Evolutionary conservation across 2,113 vertebrate genomes (phyloP), one percentile per base, ranked within the genome.

Genomic region (Procapra przewalskii): DNA sequence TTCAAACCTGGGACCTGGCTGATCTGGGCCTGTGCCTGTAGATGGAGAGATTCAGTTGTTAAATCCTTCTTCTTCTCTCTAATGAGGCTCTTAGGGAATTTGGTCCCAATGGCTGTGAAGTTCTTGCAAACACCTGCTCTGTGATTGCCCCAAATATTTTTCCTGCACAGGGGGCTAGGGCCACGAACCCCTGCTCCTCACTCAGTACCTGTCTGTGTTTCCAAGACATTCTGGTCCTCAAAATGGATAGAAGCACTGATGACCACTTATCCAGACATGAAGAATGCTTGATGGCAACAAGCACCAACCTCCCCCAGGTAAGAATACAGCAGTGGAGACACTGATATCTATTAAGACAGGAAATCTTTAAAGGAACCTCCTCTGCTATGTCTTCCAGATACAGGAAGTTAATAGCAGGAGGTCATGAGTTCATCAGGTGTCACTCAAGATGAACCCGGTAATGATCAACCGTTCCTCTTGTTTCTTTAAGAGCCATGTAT

Each of bases 1-100:
- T 52, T 83, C 52, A 83, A 36, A 54, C 7, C 21, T 85, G n/a
- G 21, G 23, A 57, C 67, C 52, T 62, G 23, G 45, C 36, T 59
- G 25, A 52, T 48, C 43, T 40, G 57, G 36, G 19, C 14, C 25
- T 54, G 14, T 52, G 43, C 25, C 23, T 3, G 31, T 11, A 52
- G 67, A 31, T 77, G 31, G 77, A n/a, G 33, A 79, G 40, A 60
- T 40, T 88, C 43, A 31, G 25, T 62, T 31, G 60, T 60, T 5
- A 50, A 40, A 52, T 48, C 21, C 55, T 87, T 50, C 25, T 83
- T 81, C 75, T 94, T 59, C 16, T 36, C 17, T 90, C 27, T 97
- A 97, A 97, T 60, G 94, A 96, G 71, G 15, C 94, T 90, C 96
- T 57, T 7, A 25, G 96, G 97, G 85, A 97, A 36, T 90, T 23